phyloP scores from a whole-genome alignment of 2,888 invertebrate genomes.

The Dioctria rufipes region DNA sequence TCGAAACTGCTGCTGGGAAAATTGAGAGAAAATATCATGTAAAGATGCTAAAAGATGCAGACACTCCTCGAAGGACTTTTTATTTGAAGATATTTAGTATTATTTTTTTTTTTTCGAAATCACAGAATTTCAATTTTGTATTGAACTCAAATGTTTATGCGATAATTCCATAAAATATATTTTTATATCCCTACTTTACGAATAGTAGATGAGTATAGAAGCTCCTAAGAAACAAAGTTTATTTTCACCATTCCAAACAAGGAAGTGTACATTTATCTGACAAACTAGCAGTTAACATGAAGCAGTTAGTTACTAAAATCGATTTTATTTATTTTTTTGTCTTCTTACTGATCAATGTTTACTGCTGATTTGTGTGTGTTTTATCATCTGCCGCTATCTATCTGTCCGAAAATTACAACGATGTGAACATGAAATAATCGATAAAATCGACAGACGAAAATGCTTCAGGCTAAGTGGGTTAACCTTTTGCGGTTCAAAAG shows the following conservation, averaged over 20 bases:
- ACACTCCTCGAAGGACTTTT: slow-evolving; percentile 31
- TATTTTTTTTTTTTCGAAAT: too few relatives aligned
- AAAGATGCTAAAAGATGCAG: background rate
- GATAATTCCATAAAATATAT: slow-evolving; percentile 32
- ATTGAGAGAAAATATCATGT: background rate
- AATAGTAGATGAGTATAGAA: background rate
- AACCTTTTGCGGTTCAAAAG: slow-evolving; percentile 32
- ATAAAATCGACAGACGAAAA: slow-evolving; percentile 49
- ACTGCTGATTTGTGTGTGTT: slow-evolving; percentile 16
- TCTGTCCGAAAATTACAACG: slow-evolving; percentile 49
- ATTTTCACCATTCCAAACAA: slow-evolving; percentile 24
- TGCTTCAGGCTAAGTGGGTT: slow-evolving; percentile 46
- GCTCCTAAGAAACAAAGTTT: background rate
- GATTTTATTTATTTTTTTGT: slow-evolving; percentile 20
- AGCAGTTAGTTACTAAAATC: slow-evolving; percentile 12
- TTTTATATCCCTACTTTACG: background rate
- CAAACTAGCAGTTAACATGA: slow-evolving; percentile 17
- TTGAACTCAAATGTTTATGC: too few relatives aligned
- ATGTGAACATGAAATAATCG: slow-evolving; percentile 44
- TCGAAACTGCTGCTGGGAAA: background rate
- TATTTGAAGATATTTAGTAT: background rate
- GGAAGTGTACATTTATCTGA: slow-evolving; percentile 29
- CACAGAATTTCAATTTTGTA: background rate
- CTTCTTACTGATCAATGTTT: slow-evolving; percentile 22
- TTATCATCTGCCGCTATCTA: slow-evolving; percentile 46